Base-by-base conservation (phyloP, 2,888 invertebrate genomes). In the Seira ritae region DNA sequence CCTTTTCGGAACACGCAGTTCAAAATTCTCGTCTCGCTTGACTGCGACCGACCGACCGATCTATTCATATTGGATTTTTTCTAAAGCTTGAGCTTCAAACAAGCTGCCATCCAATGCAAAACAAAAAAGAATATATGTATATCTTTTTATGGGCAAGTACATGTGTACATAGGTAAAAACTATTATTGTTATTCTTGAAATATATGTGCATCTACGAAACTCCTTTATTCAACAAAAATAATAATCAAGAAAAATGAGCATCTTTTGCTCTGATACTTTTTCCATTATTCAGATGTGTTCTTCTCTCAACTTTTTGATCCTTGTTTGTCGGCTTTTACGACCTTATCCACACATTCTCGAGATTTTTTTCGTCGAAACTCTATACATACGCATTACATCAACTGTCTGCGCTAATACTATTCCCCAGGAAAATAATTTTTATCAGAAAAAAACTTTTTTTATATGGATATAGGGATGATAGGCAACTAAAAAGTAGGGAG, bases 241-340 rank as follows among this genome's bases (percentile, higher is more conserved):
- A 37, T 62, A 74, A 76, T 76, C 19, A 55, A 76, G 68, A 65
- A 70, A 77, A 77, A 77, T 69, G 77, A 77, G 70, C 46, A 42
- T 42, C 42, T 77, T 69, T 69, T 37, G 15, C 69, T 55, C 24
- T 77, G 37, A 46, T 69, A 70, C 77, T 70, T 22, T n/a, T 68
- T 10, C 8, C 68, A 2, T 55, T 68, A 31, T 70, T 69, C 65
- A 42, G 6, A 42, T 42, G 42, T 12, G 42, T 42, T 4, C 42
- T 42, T 42, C 42, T 42, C 42, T 42, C 42, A 42, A 42, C 42
- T 42, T 42, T 42, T 42, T 42, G 42, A 42, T 42, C 42, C 42
- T 42, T 42, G 42, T 42, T 42, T 42, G 42, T 42, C 42, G 42
- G 42, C 42, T 42, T 42, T 42, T 42, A 42, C 42, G 42, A 42